Evolutionary conservation across 2,113 vertebrate genomes (phyloP).

Genomic region (Suncus etruscus): DNA sequence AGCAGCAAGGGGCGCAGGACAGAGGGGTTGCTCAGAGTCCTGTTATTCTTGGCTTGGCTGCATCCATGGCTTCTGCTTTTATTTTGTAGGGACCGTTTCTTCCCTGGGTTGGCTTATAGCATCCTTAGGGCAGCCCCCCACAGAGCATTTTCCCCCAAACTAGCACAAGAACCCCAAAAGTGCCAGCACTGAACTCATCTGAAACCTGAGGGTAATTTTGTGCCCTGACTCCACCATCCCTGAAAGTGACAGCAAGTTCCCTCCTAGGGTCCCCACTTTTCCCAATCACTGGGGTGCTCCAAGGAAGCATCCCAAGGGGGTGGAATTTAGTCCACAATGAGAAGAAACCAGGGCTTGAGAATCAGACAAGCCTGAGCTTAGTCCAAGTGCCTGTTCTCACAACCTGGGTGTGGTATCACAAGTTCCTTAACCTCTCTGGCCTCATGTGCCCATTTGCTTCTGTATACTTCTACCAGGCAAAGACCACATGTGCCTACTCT

Average conservation of each 20-base stretch:
- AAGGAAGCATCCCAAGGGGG: neutral
- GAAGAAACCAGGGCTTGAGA: neutral
- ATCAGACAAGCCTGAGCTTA: neutral
- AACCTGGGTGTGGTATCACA: neutral
- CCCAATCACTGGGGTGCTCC: neutral
- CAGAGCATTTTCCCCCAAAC: too few species aligned
- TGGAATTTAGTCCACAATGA: neutral
- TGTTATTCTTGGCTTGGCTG: neutral
- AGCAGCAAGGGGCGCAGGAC: neutral
- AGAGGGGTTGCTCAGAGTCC: neutral
- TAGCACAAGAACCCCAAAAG: too few species aligned
- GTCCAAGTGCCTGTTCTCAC: neutral
- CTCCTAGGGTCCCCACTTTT: neutral
- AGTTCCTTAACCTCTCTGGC: neutral
- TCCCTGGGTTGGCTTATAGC: neutral
- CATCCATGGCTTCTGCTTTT: neutral
- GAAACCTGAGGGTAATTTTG: too few species aligned
- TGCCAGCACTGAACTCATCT: too few species aligned
- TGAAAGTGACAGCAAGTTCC: neutral
- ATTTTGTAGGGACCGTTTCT: neutral
- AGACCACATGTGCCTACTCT: neutral
- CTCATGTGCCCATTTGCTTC: neutral
- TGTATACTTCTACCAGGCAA: neutral
- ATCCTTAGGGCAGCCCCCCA: neutral
- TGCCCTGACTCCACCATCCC: too few species aligned